Base-by-base conservation (phyloP, 2,113 vertebrate genomes). In the Uria lomvia region DNA sequence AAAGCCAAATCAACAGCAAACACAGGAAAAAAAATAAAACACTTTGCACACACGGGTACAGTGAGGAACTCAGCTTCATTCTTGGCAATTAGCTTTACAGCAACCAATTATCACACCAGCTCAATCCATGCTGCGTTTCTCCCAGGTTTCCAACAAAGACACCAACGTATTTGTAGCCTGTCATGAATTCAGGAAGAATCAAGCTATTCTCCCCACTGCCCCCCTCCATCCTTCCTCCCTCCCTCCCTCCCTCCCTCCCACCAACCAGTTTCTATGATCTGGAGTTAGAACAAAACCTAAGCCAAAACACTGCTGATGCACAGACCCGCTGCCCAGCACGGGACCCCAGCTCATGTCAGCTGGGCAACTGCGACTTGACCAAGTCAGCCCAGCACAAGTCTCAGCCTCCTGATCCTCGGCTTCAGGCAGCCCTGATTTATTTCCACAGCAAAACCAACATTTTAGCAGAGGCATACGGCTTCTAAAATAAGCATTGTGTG, bases 191-290 rank as follows among this genome's bases (percentile, higher is more conserved):
- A 65, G n/a, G 15, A 34, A 26, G 8, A 47, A 40, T 15, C 36
- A 67, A 47, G 12, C 9, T 40, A 5, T 7, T 42, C 2, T 2
- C 3, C 19, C 55, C 6, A 6, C 2, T 12, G 1, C 1, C 9
- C 15, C 34, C 5, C 16, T 16, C 8, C n/a, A n/a, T n/a, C n/a
- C n/a, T n/a, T n/a, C n/a, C n/a, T n/a, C n/a, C n/a, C n/a, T n/a
- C n/a, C n/a, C n/a, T n/a, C n/a, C n/a, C n/a, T n/a, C n/a, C n/a
- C n/a, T n/a, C n/a, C n/a, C n/a, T n/a, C n/a, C n/a, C n/a, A n/a
- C n/a, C 38, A 38, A 38, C 8, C 38, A 38, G 19, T 8, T 23
- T 3, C 52, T 7, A 47, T 21, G 26, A 71, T 10, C 50, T 34
- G 30, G 40, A 49, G 8, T 53, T 34, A 23, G 9, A 18, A 1